Conservation (phyloP, 1,140 invertebrate genomes). For the Bombus polaris region DNA sequence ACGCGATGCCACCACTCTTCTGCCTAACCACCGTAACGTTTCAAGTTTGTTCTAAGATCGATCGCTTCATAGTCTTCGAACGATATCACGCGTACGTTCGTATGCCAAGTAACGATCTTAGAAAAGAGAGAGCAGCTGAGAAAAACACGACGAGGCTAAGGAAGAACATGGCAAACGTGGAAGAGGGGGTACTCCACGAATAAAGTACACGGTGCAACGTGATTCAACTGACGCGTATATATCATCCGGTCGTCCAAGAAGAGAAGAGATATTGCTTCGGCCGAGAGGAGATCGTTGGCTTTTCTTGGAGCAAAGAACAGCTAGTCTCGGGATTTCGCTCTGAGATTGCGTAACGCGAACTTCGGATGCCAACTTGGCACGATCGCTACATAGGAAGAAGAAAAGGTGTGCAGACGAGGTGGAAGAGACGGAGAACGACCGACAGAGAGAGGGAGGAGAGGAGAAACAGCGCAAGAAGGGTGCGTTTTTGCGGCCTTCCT, state of each 20-base stretch:
- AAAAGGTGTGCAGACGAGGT: background rate
- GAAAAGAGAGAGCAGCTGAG: background rate
- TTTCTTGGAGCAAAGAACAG: constrained; percentile 17
- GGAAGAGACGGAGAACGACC: too few species aligned
- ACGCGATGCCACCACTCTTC: too few species aligned
- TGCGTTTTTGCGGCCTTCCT: constrained; percentile 41
- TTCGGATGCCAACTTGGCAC: constrained; percentile 43
- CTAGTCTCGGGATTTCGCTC: background rate
- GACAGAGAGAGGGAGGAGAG: background rate
- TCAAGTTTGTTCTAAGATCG: too few species aligned
- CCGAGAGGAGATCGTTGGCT: constrained; percentile 38
- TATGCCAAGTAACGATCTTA: background rate
- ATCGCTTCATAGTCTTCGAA: too few species aligned
- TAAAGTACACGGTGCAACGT: constrained; percentile 7
- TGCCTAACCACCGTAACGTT: too few species aligned
- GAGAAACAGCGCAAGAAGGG: background rate
- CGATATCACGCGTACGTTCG: background rate
- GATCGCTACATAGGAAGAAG: background rate
- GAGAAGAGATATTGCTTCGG: background rate
- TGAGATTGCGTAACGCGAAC: constrained; percentile 28
- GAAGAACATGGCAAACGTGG: background rate
- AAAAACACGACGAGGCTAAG: too few species aligned
- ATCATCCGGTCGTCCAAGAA: background rate
- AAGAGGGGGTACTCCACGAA: background rate
- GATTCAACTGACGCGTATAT: background rate